Evolutionary conservation across 2,797 vertebrate genomes (phyloP).

Genomic region (Falco rusticolus): DNA sequence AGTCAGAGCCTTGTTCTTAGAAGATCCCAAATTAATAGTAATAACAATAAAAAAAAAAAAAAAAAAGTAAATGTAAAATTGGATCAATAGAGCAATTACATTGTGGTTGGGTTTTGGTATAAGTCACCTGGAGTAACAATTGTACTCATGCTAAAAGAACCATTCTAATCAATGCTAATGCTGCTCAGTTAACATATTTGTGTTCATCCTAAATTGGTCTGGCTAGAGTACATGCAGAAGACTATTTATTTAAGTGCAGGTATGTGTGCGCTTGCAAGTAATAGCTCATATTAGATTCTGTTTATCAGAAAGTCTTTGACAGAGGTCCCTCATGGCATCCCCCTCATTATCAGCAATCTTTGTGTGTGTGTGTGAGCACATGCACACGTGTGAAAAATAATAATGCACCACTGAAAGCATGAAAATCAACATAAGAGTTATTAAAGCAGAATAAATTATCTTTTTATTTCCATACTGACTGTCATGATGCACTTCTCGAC

Average conservation of each 20-base stretch:
- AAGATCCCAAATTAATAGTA: neutral
- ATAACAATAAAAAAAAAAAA: neutral
- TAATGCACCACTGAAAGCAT: neutral
- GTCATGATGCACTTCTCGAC: neutral
- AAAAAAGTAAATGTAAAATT: neutral
- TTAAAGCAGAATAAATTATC: neutral
- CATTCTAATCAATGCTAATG: neutral
- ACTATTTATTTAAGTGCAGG: neutral
- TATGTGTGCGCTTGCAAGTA: neutral
- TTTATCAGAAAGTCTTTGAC: neutral
- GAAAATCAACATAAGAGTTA: neutral
- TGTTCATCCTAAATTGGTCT: neutral
- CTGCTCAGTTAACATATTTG: neutral
- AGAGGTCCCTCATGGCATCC: neutral
- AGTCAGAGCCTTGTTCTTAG: neutral
- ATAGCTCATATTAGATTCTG: neutral
- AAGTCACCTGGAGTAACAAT: neutral
- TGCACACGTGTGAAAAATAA: neutral
- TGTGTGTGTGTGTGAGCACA: neutral
- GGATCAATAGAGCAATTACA: neutral
- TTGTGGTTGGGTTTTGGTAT: neutral
- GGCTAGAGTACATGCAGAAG: neutral
- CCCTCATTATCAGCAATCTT: neutral
- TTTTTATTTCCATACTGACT: neutral
- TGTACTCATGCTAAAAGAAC: neutral